Percentiles rank a stretch among this genome's conserved stretches.
phyloP scores from a whole-genome alignment of 2,113 vertebrate species.

The Dendrocopos noguchii region DNA sequence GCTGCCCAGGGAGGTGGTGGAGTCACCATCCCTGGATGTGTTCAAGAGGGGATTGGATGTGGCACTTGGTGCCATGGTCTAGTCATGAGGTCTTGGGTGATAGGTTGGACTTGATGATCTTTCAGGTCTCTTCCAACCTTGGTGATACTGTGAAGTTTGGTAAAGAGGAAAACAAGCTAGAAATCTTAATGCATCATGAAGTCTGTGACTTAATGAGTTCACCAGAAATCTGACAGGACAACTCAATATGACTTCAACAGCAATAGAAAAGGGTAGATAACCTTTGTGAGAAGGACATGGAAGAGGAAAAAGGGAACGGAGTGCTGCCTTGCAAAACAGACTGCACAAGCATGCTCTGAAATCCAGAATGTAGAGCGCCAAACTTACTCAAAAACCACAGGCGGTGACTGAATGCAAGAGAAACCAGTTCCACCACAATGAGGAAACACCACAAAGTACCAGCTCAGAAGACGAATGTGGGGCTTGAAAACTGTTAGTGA shows the following conservation, averaged over 20 bases:
- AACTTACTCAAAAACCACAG: background rate
- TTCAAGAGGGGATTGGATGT: too few species aligned
- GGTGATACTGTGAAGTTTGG: background rate
- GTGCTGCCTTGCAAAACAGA: background rate
- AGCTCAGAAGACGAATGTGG: background rate
- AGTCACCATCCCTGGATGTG: too few species aligned
- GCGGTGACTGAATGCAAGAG: background rate
- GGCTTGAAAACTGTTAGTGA: background rate
- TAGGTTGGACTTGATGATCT: too few species aligned
- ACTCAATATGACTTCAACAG: background rate
- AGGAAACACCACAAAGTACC: background rate
- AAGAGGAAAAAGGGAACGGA: background rate
- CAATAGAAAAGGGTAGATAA: background rate
- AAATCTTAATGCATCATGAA: background rate
- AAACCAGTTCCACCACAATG: background rate
- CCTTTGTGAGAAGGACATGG: background rate
- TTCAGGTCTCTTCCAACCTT: too few species aligned
- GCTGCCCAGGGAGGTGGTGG: too few species aligned
- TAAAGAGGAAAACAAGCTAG: background rate
- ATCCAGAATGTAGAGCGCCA: background rate
- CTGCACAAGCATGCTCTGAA: background rate
- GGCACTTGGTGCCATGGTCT: too few species aligned
- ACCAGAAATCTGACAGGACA: background rate
- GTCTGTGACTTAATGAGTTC: background rate
- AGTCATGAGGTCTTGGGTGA: too few species aligned